Evolutionary conservation across 2,888 invertebrate genomes (phyloP).

Genomic region (Encarsia formosa): DNA sequence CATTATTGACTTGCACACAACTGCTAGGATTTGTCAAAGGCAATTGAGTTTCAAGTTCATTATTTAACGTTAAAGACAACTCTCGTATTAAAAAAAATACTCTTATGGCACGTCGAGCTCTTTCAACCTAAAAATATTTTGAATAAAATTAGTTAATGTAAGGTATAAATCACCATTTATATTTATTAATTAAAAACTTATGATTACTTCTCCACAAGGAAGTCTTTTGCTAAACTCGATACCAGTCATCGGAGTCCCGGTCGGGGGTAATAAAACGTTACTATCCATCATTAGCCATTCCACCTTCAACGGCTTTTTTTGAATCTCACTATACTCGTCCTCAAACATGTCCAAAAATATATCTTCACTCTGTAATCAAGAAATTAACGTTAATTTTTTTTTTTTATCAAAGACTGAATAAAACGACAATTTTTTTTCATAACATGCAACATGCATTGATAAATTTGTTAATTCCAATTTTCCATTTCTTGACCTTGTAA

Average conservation of each 20-base stretch:
- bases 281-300: conserved; percentile 97
- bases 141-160: not conserved
- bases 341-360: conserved; percentile 99
- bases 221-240: conserved; percentile 90
- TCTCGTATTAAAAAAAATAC: conserved; percentile 87
- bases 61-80: conserved; percentile 73
- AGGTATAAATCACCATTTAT: not conserved
- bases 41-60: conserved; percentile 79
- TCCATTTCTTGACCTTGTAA: conserved; percentile 64
- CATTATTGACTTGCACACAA: conserved; percentile 89
- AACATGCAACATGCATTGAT: conserved; percentile 20
- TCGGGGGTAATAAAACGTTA: conserved; percentile 89
- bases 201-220: conserved; percentile 89
- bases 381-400: not conserved
- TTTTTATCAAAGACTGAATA: too few species aligned
- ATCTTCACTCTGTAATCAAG: conserved; percentile 73
- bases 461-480: conserved; percentile 24
- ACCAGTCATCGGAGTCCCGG: conserved; percentile 92
- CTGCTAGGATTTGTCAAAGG: conserved; percentile 85
- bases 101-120: conserved; percentile 83
- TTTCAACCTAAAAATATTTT: conserved; percentile 64
- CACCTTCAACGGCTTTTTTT: conserved; percentile 79
- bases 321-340: conserved; percentile 93
- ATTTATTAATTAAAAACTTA: not conserved
- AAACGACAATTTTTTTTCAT: conserved; percentile 4